Percentiles rank a stretch among this genome's conserved stretches.
Conservation (phyloP, 2,888 invertebrate species). For the Alcis repandata region DNA sequence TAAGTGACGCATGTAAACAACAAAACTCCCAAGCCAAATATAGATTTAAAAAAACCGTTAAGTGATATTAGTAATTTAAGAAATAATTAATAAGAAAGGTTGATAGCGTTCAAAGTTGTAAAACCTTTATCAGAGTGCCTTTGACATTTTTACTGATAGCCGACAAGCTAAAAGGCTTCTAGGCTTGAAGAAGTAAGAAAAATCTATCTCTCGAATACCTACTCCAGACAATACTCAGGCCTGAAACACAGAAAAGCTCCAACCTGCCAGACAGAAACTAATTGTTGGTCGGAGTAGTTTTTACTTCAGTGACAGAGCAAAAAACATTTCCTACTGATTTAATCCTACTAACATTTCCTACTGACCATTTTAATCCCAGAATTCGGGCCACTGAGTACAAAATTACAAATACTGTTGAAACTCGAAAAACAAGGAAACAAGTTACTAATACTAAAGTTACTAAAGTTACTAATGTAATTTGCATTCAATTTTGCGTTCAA, state of each 20-base stretch:
- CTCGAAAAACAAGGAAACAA: slow-evolving; percentile 11
- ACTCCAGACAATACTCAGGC: background rate
- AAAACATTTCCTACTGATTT: slow-evolving; percentile 1
- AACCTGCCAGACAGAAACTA: background rate
- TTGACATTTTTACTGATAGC: background rate
- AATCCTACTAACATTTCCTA: no score
- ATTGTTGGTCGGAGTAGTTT: background rate
- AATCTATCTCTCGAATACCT: background rate
- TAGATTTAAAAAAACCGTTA: no score
- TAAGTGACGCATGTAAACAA: no score
- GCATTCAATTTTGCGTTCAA: slow-evolving; percentile 9
- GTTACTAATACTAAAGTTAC: no score
- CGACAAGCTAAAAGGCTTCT: background rate
- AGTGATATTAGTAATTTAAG: no score
- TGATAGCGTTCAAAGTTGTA: no score
- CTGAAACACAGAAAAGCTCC: slow-evolving; percentile 3
- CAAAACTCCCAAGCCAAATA: no score
- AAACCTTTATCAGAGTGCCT: background rate
- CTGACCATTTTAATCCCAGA: slow-evolving; percentile 2
- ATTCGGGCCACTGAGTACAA: background rate
- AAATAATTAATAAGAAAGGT: no score
- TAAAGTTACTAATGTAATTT: slow-evolving; percentile 10
- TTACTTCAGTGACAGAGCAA: background rate
- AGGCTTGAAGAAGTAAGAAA: background rate
- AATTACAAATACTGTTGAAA: background rate